Base-by-base conservation (phyloP, 2,113 vertebrate genomes). In the Rhagologus leucostigma region DNA sequence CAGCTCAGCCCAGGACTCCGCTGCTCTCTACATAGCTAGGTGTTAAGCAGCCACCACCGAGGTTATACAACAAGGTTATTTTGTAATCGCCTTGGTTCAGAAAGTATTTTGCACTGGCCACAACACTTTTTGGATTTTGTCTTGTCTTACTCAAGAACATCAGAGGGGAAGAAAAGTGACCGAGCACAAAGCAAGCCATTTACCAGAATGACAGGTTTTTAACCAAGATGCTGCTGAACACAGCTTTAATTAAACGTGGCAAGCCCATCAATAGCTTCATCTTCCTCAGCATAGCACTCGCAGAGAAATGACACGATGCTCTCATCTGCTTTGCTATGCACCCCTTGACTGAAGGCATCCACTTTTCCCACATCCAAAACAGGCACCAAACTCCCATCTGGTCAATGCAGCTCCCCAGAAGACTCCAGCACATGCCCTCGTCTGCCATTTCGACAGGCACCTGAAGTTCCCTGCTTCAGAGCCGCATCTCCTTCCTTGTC, bases 281-380 rank as follows among this genome's bases (percentile, higher is more conserved):
- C 56, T 70, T 88, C 32, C n/a, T 73, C 73, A 91, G 21, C 49
- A 60, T 0, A 0, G 49, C 0, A 0, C 35, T 37, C 8, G 2
- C 33, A 76, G 11, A 82, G 69, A 62, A 82, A 67, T 47, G 21
- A 68, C 55, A 10, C 1, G 0, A 32, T 0, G 3, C 18, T 59
- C 26, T 80, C 76, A 29, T 19, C 10, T 3, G 0, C 47, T 42
- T 33, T 63, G 56, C 62, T 18, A 24, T 1, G 0, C 7, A 2
- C 1, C 0, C 63, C 30, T 22, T 14, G n/a, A 78, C 1, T 1
- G 7, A 73, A 10, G 1, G 2, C 49, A 67, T 14, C 8, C 24
- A 50, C 16, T 91, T 62, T 44, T 41, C 42, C 47, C 3, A 0
- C n/a, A 7, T 11, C 42, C 39, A 78, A 57, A 81, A 5, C 0